Conservation (phyloP, 1,140 invertebrate species). For the Spodoptera frugiperda region DNA sequence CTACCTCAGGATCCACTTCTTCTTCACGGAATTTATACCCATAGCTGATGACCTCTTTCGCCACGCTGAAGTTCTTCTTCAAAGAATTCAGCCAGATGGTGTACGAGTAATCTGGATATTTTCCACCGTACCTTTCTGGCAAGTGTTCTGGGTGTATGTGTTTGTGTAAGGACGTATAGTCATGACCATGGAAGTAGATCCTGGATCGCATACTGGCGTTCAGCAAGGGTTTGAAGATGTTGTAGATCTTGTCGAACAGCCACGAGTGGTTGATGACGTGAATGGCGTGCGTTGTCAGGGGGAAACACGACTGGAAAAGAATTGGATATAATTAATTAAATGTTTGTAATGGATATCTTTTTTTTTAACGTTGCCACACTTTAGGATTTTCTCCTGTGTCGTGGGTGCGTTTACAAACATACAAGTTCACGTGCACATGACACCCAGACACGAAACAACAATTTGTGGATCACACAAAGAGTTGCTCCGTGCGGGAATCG, state of each 20-base stretch:
- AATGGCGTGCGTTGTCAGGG: constrained; percentile 90
- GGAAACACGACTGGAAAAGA: constrained; percentile 89
- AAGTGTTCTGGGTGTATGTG: constrained; percentile 90
- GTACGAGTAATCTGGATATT: constrained; percentile 90
- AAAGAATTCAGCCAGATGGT: constrained; percentile 91
- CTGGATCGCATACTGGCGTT: constrained; percentile 89
- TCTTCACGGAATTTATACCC: constrained; percentile 90
- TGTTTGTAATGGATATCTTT: no score
- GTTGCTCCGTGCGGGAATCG: no score
- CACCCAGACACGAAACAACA: no score
- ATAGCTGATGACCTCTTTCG: constrained; percentile 88
- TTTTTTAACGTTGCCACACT: no score
- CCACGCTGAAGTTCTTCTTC: constrained; percentile 86
- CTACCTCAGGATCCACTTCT: constrained; percentile 71
- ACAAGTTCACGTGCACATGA: no score
- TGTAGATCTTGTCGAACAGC: constrained; percentile 92
- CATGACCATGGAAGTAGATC: constrained; percentile 91
- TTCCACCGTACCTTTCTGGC: constrained; percentile 91
- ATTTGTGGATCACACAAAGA: no score
- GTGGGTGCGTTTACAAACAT: no score
- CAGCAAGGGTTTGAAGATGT: constrained; percentile 92
- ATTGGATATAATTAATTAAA: not conserved
- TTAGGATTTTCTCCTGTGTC: no score
- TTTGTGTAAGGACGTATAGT: constrained; percentile 91
- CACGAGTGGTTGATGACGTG: constrained; percentile 93